A percentile compares a stretch with the other conserved stretches of the same genome.
Conservation (phyloP, 2,113 vertebrate genomes). For the Ceratotherium simum region DNA sequence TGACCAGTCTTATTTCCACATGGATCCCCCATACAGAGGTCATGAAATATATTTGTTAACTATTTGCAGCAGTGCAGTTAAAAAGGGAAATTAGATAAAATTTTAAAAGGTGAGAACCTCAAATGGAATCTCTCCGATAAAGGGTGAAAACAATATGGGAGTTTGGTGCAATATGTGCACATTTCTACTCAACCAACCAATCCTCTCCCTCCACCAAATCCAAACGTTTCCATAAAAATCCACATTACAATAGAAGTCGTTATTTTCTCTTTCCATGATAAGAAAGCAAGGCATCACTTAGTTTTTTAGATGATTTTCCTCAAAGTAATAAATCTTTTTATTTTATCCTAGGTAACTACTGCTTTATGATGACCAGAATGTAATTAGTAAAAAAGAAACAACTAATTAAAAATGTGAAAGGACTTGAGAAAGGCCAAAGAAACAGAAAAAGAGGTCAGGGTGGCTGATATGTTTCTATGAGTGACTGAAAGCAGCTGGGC, state of each 20-base stretch:
- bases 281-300: not conserved
- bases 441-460: not conserved
- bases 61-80: not conserved
- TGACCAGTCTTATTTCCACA: not conserved
- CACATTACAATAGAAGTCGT: not conserved
- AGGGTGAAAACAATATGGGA: not conserved
- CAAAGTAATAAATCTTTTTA: not conserved
- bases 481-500: fast-evolving
- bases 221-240: not conserved
- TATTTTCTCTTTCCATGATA: not conserved
- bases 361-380: not conserved
- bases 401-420: not conserved
- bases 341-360: not conserved
- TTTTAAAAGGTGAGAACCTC: not conserved
- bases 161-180: not conserved
- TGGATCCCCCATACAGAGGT: not conserved
- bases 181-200: not conserved
- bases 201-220: not conserved
- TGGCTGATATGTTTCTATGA: not conserved
- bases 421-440: not conserved
- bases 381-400: not conserved
- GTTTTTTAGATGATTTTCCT: not conserved
- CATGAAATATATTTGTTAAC: too few relatives aligned
- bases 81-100: not conserved
- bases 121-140: not conserved